Conservation (phyloP, 1,140 invertebrate species). For the Temnothorax curvispinosus region DNA sequence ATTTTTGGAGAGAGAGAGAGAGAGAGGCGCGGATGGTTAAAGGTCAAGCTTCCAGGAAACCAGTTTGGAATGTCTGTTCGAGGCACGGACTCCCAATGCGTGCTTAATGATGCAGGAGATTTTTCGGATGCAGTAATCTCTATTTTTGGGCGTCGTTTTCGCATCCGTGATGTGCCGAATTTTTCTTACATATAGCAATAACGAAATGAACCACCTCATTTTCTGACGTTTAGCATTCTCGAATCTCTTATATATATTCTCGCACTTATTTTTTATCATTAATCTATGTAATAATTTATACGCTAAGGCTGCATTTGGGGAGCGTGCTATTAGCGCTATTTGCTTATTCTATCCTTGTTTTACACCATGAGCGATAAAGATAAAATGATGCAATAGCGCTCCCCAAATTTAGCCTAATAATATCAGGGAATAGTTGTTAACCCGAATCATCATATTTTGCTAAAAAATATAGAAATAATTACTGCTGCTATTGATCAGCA, state of each 20-base stretch:
- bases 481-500: neutral
- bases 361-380: too few relatives aligned
- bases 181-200: neutral
- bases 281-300: neutral
- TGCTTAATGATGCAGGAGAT: constrained; percentile 17
- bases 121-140: constrained; percentile 68
- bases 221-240: neutral
- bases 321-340: too few relatives aligned
- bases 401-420: too few relatives aligned
- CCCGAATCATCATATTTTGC: neutral
- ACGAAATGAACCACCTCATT: neutral
- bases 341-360: too few relatives aligned
- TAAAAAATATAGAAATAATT: neutral
- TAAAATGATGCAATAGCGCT: too few relatives aligned
- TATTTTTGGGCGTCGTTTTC: constrained; percentile 62
- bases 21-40: constrained; percentile 34
- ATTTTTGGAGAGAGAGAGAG: neutral
- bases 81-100: neutral
- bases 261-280: neutral
- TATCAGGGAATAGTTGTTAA: neutral
- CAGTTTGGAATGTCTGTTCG: constrained; percentile 40
- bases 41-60: constrained; percentile 53
- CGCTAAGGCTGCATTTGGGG: too few relatives aligned
- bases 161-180: neutral
- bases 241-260: neutral